A percentile compares a stretch with the other conserved stretches of the same genome.
These are phyloP conservation scores for Lordiphosa andalusiaca DNA, from an alignment of 2,888 invertebrate genomes.

Conservation along the genomic window DNA sequence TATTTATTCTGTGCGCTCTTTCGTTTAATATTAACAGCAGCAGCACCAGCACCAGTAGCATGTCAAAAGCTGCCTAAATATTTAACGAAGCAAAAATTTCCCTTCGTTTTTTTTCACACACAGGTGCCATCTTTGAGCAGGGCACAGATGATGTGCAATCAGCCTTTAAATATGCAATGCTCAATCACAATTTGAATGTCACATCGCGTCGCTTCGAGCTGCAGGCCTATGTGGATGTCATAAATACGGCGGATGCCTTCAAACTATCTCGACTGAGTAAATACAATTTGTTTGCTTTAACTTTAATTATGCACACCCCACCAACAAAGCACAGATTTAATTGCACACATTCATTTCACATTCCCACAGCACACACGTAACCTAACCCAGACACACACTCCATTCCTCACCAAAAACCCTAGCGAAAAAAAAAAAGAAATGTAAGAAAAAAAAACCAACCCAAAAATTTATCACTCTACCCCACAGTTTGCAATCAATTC, in stretches of 20 bases:
- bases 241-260: conserved; percentile 95
- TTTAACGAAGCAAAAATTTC: conserved; percentile 64
- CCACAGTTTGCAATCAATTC: conserved; percentile 93
- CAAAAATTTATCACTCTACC: conserved; percentile 68
- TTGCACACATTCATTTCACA: conserved; percentile 56
- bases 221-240: conserved; percentile 93
- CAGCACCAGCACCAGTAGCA: conserved; percentile 26
- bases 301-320: conserved; percentile 18
- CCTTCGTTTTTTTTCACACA: conserved; percentile 23
- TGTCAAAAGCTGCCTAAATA: conserved; percentile 71
- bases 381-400: conserved; percentile 56
- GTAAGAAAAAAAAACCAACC: conserved; percentile 22
- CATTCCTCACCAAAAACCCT: conserved; percentile 1
- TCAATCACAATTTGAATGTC: conserved; percentile 91
- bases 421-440: conserved; percentile 10
- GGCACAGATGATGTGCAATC: conserved; percentile 95
- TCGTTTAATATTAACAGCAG: conserved; percentile 65
- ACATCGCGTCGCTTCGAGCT: conserved; percentile 90
- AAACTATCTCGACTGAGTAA: conserved; percentile 94
- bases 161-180: conserved; percentile 94
- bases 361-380: conserved; percentile 12
- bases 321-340: conserved; percentile 46
- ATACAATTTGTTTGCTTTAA: conserved; percentile 74
- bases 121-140: conserved; percentile 95
- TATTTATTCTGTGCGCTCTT: conserved; percentile 63